Evolutionary conservation across 2,797 vertebrate genomes (phyloP).

Genomic region (Cynodonichthys magdalenae): DNA sequence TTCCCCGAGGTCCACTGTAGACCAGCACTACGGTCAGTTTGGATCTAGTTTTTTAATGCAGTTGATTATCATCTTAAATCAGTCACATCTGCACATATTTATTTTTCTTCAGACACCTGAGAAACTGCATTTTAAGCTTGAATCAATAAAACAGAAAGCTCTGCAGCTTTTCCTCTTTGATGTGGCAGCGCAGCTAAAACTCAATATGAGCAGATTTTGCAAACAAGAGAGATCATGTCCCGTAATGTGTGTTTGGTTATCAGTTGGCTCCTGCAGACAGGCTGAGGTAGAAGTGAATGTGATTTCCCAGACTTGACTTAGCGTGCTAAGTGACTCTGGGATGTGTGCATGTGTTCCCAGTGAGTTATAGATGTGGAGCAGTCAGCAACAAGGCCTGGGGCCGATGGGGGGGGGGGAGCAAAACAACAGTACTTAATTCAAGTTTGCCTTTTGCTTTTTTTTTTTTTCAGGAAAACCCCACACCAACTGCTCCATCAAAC

Average conservation of each 20-base stretch:
- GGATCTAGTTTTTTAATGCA: conserved; percentile 48
- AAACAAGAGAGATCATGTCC: conserved; percentile 77
- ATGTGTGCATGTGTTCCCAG: conserved; percentile 63
- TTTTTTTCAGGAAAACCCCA: conserved; percentile 68
- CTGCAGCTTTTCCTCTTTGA: conserved; percentile 51
- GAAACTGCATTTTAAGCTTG: conserved; percentile 27
- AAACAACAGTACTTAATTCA: conserved; percentile 77
- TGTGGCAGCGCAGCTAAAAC: conserved; percentile 53
- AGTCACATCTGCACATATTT: conserved; percentile 12
- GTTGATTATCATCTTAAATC: conserved; percentile 45
- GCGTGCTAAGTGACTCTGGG: conserved; percentile 63
- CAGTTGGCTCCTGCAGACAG: conserved; percentile 62
- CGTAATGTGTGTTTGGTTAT: conserved; percentile 72
- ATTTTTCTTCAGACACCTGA: conserved; percentile 40
- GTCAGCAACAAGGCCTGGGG: conserved; percentile 74
- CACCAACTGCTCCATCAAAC: conserved; percentile 58
- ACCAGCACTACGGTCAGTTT: conserved; percentile 22
- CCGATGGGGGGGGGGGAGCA: conserved; percentile 53
- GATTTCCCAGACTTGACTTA: conserved; percentile 75
- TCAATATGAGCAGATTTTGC: conserved; percentile 60
- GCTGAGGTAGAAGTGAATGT: conserved; percentile 69
- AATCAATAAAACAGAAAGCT: conserved; percentile 47
- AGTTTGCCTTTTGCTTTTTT: conserved; percentile 60
- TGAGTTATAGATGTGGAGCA: conserved; percentile 78
- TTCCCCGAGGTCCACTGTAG: conserved; percentile 41